Evolutionary conservation across 92 coral and sea anemone genomes (phyloP), one percentile per base, ranked within the genome.

Genomic region (Phymanthus crucifer): DNA sequence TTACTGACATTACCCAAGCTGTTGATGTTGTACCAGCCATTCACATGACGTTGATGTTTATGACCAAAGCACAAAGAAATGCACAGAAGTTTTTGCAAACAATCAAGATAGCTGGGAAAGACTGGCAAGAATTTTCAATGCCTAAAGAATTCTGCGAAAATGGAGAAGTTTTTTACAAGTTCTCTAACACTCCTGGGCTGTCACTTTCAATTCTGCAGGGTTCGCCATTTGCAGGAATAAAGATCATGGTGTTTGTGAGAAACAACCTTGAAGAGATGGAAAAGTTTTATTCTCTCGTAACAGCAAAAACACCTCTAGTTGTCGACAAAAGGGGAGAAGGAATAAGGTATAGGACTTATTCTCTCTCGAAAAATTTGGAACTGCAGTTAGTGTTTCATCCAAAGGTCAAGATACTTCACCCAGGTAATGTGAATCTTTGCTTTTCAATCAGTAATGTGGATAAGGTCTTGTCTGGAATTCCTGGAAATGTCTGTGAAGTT

Each of bases 261-360:
- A 54, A 76, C 61, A 86, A 85, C 52, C 74, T 92, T 78, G 97
- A 92, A 36, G 90, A 92, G 37, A 89, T 90, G 48, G 97, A 92
- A 83, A 81, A 75, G 31, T 92, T 92, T 76, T 92, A 92, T 74
- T 38, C 90, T 56, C 54, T 85, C 45, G 90, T 92, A 79, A 92
- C 92, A n/a, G 94, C 92, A 31, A 92, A 90, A 71, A 50, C 88
- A 36, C 88, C 97, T 26, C 78, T 92, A 46, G 94, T 91, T 40
- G 87, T 84, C 21, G 88, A 92, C 86, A 92, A 90, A 82, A 92
- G 87, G 12, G 94, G 90, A 64, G 97, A 92, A 56, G 97, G 97
- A 21, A 86, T 92, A 5, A 84, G 92, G 76, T 85, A 76, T 73
- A 74, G 97, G 71, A 92, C 89, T 2, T 92, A 87, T 78, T 91